These are phyloP conservation scores for Ophioderma brevispina DNA, from an alignment of 35 echinoderm and acorn worm species.

Conservation along the genomic window DNA sequence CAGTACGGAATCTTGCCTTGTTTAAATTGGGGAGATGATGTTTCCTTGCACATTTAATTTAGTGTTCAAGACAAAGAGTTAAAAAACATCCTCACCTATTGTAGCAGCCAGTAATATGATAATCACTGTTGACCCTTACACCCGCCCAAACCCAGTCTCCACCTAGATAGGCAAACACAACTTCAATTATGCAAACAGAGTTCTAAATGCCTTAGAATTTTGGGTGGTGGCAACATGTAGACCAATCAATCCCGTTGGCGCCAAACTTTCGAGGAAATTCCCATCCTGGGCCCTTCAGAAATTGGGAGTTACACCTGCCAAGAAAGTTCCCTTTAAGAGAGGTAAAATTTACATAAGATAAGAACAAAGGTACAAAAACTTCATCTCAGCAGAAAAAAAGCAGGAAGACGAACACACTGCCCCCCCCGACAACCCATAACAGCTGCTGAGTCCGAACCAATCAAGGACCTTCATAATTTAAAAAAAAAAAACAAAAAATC, in stretches of 20 bases:
- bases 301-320: too few relatives aligned
- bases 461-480: too few relatives aligned
- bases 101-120: conserved; percentile 3
- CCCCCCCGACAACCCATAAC: neutral
- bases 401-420: neutral
- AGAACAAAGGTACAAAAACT: neutral
- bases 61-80: neutral
- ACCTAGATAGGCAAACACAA: neutral
- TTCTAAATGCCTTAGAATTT: neutral
- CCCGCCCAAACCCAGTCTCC: neutral
- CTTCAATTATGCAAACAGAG: neutral
- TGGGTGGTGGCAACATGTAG: neutral
- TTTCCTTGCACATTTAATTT: too few relatives aligned
- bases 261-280: neutral
- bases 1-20: neutral
- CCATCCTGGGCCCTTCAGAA: neutral
- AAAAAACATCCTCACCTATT: neutral
- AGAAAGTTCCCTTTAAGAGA: neutral
- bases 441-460: too few relatives aligned
- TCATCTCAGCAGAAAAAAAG: neutral
- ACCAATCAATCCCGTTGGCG: neutral
- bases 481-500: too few relatives aligned
- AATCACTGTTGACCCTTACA: neutral
- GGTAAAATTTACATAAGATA: neutral
- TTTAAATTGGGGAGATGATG: too few relatives aligned